phyloP scores from a whole-genome alignment of 1,140 invertebrate species.

The Procambarus virginalis region DNA sequence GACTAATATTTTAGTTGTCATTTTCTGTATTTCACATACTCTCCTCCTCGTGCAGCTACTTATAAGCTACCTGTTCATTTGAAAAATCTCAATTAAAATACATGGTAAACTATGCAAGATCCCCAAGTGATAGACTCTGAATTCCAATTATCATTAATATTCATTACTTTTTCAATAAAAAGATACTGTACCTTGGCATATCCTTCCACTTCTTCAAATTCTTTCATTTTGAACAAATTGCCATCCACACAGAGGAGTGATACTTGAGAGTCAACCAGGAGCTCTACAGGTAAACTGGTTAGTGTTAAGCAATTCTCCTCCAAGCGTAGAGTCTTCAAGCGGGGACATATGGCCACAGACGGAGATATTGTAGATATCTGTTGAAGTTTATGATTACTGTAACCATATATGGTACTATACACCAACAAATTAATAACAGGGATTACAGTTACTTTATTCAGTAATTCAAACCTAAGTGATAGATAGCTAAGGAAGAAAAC shows the following conservation, averaged over 20 bases:
- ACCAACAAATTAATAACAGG: not conserved
- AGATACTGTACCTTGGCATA: slow-evolving; percentile 80
- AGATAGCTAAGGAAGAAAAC: too few relatives aligned
- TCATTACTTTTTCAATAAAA: not conserved
- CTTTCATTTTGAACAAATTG: slow-evolving; percentile 96
- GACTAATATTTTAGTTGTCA: too few relatives aligned
- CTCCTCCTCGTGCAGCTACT: too few relatives aligned
- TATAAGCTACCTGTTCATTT: too few relatives aligned
- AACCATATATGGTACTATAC: not conserved
- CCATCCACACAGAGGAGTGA: slow-evolving; percentile 92
- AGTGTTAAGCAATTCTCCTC: slow-evolving; percentile 96
- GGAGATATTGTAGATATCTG: slow-evolving; percentile 88
- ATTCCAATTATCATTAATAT: too few relatives aligned
- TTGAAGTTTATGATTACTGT: slow-evolving; percentile 72
- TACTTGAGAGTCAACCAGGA: slow-evolving; percentile 91
- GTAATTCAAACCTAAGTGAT: too few relatives aligned
- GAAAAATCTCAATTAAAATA: too few relatives aligned
- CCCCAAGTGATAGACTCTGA: too few relatives aligned
- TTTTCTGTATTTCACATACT: too few relatives aligned
- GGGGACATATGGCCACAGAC: slow-evolving; percentile 86
- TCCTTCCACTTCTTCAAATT: slow-evolving; percentile 89
- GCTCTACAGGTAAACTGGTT: slow-evolving; percentile 82
- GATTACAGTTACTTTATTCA: slow-evolving; percentile 22
- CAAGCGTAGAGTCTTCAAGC: slow-evolving; percentile 91
- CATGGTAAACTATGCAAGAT: too few relatives aligned